Conservation (phyloP, 2,888 invertebrate genomes). For the Orthosia incerta region DNA sequence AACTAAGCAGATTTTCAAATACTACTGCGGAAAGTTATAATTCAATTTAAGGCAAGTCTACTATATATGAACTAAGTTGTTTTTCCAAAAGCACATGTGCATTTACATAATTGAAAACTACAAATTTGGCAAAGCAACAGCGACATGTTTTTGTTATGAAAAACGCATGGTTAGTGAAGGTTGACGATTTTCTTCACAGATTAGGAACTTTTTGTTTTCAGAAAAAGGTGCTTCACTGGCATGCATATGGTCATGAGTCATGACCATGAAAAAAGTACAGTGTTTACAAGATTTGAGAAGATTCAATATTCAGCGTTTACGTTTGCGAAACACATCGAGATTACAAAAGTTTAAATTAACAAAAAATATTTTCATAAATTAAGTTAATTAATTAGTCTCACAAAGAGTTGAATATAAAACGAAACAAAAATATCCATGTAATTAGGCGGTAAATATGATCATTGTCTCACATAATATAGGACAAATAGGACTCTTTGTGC, state of each 20-base stretch:
- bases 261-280: background rate
- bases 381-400: background rate
- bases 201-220: background rate
- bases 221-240: background rate
- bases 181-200: background rate
- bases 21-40: background rate
- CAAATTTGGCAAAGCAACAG: too few species aligned
- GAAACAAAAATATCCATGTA: background rate
- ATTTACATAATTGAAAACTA: too few species aligned
- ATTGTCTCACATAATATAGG: background rate
- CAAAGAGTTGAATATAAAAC: background rate
- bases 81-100: too few species aligned
- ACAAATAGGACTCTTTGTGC: background rate
- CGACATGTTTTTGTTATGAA: too few species aligned
- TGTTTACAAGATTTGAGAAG: background rate
- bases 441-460: background rate
- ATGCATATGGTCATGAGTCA: background rate
- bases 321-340: background rate
- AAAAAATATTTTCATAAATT: background rate
- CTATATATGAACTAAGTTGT: too few species aligned
- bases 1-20: background rate
- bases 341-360: background rate
- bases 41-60: background rate
- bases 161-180: too few species aligned
- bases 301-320: background rate